These are phyloP conservation scores for Amblyopsis rosae DNA, from an alignment of 2,113 vertebrate genomes.

Conservation along the genomic window DNA sequence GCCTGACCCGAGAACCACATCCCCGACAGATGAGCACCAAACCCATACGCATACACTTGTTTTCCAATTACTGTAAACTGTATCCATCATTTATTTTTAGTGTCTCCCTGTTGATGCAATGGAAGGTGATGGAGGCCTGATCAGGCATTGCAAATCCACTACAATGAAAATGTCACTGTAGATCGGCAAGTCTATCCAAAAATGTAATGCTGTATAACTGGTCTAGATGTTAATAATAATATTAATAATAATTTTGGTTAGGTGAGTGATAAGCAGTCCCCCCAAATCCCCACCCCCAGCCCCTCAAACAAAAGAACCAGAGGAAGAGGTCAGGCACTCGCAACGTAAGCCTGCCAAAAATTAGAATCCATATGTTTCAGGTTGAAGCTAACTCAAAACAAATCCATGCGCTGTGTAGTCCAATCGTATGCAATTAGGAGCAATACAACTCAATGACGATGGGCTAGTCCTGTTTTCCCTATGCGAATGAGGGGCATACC, in stretches of 20 bases:
- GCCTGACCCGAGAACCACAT: slow-evolving; percentile 65
- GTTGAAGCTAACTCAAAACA: slow-evolving; percentile 67
- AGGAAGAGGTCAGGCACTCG: slow-evolving; percentile 64
- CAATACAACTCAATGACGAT: slow-evolving; percentile 46
- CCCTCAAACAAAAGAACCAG: slow-evolving; percentile 67
- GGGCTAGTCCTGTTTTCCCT: slow-evolving; percentile 32
- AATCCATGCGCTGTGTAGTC: slow-evolving; percentile 42
- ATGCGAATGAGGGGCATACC: slow-evolving; percentile 52
- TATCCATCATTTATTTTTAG: neutral
- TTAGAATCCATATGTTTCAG: slow-evolving; percentile 63
- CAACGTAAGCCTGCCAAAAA: slow-evolving; percentile 59
- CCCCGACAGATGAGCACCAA: slow-evolving; percentile 32
- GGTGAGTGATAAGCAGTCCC: slow-evolving; percentile 72
- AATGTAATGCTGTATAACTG: neutral
- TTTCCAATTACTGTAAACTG: neutral
- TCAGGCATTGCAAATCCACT: no score
- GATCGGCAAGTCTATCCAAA: neutral
- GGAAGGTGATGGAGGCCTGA: no score
- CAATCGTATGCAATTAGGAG: slow-evolving; percentile 50
- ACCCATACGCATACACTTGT: slow-evolving; percentile 9
- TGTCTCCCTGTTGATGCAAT: neutral
- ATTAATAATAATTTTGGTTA: slow-evolving; percentile 45
- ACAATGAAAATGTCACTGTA: no score
- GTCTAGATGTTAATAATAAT: no score
- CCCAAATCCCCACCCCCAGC: slow-evolving; percentile 38